phyloP scores from a whole-genome alignment of 2,797 vertebrate species.

The Falco concolor region DNA sequence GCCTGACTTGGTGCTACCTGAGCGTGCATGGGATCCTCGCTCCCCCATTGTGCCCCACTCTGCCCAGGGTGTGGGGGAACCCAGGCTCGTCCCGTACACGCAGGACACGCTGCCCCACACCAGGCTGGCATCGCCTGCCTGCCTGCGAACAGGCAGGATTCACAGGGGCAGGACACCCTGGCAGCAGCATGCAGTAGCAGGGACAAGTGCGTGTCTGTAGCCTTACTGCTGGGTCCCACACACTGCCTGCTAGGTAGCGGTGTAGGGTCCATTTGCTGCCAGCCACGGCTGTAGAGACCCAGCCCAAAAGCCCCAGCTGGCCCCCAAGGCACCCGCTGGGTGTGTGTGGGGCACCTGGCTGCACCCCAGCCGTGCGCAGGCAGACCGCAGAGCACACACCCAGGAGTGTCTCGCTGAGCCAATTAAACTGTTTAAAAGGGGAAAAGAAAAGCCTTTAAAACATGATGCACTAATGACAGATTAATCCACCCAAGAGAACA shows the following conservation, averaged over 20 bases:
- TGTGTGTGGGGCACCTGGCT: not conserved
- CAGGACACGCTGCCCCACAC: too few relatives aligned
- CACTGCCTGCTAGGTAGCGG: accelerated
- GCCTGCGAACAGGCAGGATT: not conserved
- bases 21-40: not conserved
- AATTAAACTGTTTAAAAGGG: not conserved
- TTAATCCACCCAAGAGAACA: slow-evolving; percentile 53
- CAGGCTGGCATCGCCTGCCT: not conserved
- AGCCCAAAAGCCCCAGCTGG: not conserved
- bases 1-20: not conserved
- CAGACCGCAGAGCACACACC: slow-evolving; percentile 26
- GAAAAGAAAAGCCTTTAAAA: slow-evolving; percentile 45
- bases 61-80: not conserved
- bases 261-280: not conserved
- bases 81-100: not conserved
- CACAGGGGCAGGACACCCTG: not conserved
- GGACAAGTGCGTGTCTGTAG: not conserved
- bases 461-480: slow-evolving; percentile 35
- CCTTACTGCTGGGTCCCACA: not conserved
- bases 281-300: not conserved
- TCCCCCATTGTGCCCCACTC: not conserved
- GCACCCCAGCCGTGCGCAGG: not conserved
- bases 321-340: accelerated
- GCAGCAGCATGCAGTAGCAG: not conserved
- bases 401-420: not conserved